Evolutionary conservation across 2,888 invertebrate species (phyloP).

Genomic region (Chaetoderma sp.): DNA sequence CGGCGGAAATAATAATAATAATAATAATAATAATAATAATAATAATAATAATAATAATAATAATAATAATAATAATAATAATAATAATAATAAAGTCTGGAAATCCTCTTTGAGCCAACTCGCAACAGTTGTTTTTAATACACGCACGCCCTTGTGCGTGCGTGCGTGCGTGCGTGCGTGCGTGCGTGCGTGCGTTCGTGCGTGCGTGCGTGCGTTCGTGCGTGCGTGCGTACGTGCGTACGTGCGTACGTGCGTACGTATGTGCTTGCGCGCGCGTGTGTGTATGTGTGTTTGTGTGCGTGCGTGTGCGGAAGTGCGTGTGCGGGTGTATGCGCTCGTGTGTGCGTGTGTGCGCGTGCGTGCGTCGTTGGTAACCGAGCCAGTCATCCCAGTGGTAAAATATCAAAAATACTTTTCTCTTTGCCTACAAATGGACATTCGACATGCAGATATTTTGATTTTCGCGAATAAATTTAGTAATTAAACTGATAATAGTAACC

Average conservation of each 20-base stretch:
- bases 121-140: not conserved
- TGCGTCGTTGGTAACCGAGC: not conserved
- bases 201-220: too few species aligned
- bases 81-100: not conserved
- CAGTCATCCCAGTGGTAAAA: too few species aligned
- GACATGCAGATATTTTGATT: too few species aligned
- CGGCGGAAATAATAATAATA: too few species aligned
- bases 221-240: not conserved
- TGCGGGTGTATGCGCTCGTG: too few species aligned
- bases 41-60: too few species aligned
- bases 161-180: not conserved
- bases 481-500: not conserved
- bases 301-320: not conserved
- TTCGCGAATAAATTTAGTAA: not conserved
- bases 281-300: too few species aligned
- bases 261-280: too few species aligned
- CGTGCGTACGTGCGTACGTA: not conserved
- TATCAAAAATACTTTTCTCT: too few species aligned
- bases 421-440: too few species aligned
- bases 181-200: too few species aligned
- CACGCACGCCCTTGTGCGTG: not conserved
- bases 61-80: not conserved
- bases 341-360: not conserved
- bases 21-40: too few species aligned
- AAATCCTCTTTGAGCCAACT: not conserved